Base-by-base conservation (phyloP, 2,113 vertebrate genomes). In the Acanthisitta chloris region DNA sequence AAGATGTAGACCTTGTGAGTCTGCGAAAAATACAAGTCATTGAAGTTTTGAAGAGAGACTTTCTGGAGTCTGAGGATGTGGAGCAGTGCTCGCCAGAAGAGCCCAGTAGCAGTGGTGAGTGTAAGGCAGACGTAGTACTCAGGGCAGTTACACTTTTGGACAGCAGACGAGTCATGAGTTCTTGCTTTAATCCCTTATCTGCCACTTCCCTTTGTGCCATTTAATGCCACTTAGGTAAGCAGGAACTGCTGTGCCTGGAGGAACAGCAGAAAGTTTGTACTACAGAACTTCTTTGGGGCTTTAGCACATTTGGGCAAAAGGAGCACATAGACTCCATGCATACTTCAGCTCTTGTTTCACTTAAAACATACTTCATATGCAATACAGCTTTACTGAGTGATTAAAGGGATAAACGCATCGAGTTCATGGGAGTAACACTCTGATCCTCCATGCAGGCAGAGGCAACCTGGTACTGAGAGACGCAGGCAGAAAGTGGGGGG, bases 21-120 rank as follows among this genome's bases (percentile, higher is more conserved):
- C 96, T 99, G 84, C 97, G 98, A 66, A 98, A 97, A 43, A 98
- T 99, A 46, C 98, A 99, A 83, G 98, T 99, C 25, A 94, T 99
- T 9, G 98, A 99, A 71, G 88, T 99, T 64, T 51, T 93, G 72
- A 96, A 93, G 49, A 96, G 70, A 93, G 94, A 86, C 57, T 71
- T 76, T 67, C 91, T 97, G 40, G 72, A 96, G n/a, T 88, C 82
- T 1, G 90, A 95, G 51, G 95, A 93, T 2, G 12, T 48, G 29
- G 95, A 97, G n/a, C 97, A 97, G 93, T 76, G 66, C 55, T 70
- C 86, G 49, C 86, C 96, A 43, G 96, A 97, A 67, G 98, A 97
- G 49, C n/a, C 59, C 34, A 48, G 81, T 90, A 86, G 26, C 43
- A 85, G 23, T 10, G 97, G 97, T 97, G 92, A 97, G 96, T 81